These are phyloP conservation scores for Oncopodura yosiiana DNA, from an alignment of 1,140 invertebrate species.

Conservation along the genomic window DNA sequence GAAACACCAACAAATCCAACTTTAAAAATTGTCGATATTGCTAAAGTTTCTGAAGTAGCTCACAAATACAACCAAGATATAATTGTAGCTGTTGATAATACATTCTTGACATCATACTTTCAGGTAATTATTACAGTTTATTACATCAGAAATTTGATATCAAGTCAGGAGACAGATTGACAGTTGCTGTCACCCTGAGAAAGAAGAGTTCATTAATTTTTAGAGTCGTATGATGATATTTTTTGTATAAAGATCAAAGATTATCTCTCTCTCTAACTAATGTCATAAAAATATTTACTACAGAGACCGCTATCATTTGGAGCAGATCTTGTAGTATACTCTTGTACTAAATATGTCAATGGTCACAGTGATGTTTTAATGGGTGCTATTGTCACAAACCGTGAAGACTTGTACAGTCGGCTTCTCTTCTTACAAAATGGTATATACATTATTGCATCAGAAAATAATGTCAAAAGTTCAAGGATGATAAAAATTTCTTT, in stretches of 20 bases:
- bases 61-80: conserved; percentile 53
- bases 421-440: conserved; percentile 83
- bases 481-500: too few relatives aligned
- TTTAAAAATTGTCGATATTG: conserved; percentile 83
- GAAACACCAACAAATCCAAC: conserved; percentile 97
- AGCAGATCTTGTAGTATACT: conserved; percentile 86
- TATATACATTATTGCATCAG: too few relatives aligned
- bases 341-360: conserved; percentile 76
- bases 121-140: too few relatives aligned
- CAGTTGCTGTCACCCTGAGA: too few relatives aligned
- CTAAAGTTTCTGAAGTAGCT: conserved; percentile 55
- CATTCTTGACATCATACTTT: conserved; percentile 91
- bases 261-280: too few relatives aligned
- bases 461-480: too few relatives aligned
- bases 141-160: too few relatives aligned
- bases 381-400: conserved; percentile 73
- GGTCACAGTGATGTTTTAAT: conserved; percentile 94
- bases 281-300: conserved; percentile 37
- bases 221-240: too few relatives aligned
- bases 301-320: conserved; percentile 78
- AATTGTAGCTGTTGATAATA: conserved; percentile 90
- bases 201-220: too few relatives aligned
- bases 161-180: too few relatives aligned
- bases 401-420: conserved; percentile 58
- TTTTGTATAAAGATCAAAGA: too few relatives aligned